Evolutionary conservation across 2,888 invertebrate species (phyloP).

Genomic region (Erebia palarica): DNA sequence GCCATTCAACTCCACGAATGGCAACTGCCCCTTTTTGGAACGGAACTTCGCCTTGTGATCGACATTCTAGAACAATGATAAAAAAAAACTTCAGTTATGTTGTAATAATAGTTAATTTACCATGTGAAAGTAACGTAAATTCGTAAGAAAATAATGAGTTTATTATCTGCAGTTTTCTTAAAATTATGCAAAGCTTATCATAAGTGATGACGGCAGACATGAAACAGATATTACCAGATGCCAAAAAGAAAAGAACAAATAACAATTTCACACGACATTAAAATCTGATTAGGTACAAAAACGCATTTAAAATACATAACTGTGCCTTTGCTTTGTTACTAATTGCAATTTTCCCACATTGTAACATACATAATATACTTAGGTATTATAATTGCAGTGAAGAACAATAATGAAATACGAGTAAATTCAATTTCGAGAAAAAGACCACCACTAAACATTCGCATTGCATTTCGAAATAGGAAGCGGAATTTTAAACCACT

Average conservation of each 20-base stretch:
- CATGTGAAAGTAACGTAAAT: neutral
- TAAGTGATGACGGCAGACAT: neutral
- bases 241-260: neutral
- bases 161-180: neutral
- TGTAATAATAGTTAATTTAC: neutral
- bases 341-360: neutral
- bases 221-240: neutral
- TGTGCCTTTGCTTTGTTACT: neutral
- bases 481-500: too few relatives aligned
- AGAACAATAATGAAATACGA: neutral
- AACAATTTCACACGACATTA: neutral
- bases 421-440: neutral
- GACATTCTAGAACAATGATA: slow-evolving; percentile 88
- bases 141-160: neutral
- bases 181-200: neutral
- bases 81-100: slow-evolving; percentile 1
- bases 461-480: too few relatives aligned
- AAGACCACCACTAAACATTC: too few relatives aligned
- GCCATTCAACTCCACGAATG: slow-evolving; percentile 97
- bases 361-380: too few relatives aligned
- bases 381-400: too few relatives aligned
- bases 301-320: neutral
- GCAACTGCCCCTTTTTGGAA: slow-evolving; percentile 96
- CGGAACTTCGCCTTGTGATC: slow-evolving; percentile 97
- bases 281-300: neutral